Conservation (phyloP, 2,888 invertebrate genomes). For the Ichneumon xanthorius region DNA sequence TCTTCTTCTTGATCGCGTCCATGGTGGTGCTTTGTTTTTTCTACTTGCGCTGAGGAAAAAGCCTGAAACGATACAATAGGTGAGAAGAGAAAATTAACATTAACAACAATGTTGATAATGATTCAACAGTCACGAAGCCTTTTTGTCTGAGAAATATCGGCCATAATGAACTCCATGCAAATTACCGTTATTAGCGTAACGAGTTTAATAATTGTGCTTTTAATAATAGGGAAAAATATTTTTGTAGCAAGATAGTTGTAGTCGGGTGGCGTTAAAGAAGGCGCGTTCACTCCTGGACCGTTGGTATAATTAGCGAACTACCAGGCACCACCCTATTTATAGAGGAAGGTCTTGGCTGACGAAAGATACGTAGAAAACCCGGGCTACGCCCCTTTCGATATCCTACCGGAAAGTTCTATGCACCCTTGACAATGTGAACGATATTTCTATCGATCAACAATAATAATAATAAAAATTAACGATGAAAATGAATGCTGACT, state of each 20-base stretch:
- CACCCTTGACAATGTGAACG: constrained; percentile 13
- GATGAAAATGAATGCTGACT: background rate
- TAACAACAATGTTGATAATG: constrained; percentile 8
- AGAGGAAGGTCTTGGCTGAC: constrained; percentile 81
- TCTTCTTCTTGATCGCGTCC: constrained; percentile 99
- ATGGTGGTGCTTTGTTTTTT: constrained; percentile 90
- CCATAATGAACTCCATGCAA: constrained; percentile 18
- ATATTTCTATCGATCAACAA: constrained; percentile 9
- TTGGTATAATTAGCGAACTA: constrained; percentile 82
- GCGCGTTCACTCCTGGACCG: constrained; percentile 62
- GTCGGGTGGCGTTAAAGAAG: constrained; percentile 58
- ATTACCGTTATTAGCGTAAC: constrained; percentile 23
- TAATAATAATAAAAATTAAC: background rate
- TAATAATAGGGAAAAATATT: constrained; percentile 52
- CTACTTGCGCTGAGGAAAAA: constrained; percentile 70
- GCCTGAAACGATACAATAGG: constrained; percentile 70
- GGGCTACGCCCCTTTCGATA: constrained; percentile 67
- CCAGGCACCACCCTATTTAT: constrained; percentile 80
- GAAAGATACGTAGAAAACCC: constrained; percentile 58
- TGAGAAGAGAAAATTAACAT: constrained; percentile 32
- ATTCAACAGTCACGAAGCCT: background rate
- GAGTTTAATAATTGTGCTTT: constrained; percentile 35
- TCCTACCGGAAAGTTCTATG: constrained; percentile 33
- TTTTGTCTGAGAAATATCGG: constrained; percentile 17
- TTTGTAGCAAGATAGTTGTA: constrained; percentile 14